Evolutionary conservation across 1,140 invertebrate species (phyloP).

Genomic region (Macrotrachela quadricornifera): DNA sequence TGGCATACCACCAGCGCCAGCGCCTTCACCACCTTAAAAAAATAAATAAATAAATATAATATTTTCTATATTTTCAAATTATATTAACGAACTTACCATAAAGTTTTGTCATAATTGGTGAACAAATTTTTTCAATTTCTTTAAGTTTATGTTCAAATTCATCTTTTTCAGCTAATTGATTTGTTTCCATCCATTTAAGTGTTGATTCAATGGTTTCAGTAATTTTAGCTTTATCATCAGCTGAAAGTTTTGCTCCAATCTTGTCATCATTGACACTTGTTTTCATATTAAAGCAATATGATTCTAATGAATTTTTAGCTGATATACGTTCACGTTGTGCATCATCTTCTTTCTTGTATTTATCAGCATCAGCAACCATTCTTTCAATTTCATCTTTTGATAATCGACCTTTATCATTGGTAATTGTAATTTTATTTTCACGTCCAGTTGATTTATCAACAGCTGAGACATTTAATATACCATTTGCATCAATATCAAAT

Average conservation of each 20-base stretch:
- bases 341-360: slow-evolving; percentile 32
- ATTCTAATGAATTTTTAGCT: slow-evolving; percentile 20
- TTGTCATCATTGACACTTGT: slow-evolving; percentile 52
- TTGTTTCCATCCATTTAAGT: slow-evolving; percentile 42
- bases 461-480: slow-evolving; percentile 53
- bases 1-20: slow-evolving; percentile 14
- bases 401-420: slow-evolving; percentile 34
- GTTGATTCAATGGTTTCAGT: slow-evolving; percentile 74
- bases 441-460: slow-evolving; percentile 49
- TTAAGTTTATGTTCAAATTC: slow-evolving; percentile 28
- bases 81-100: slow-evolving; percentile 1
- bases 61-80: too few relatives aligned
- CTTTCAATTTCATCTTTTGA: slow-evolving; percentile 34
- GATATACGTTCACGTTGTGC: slow-evolving; percentile 17
- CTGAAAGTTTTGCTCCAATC: slow-evolving; percentile 43
- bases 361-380: slow-evolving; percentile 38
- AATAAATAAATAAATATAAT: too few relatives aligned
- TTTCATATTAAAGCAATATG: slow-evolving; percentile 68
- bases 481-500: slow-evolving; percentile 56
- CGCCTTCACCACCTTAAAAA: slow-evolving; percentile 11
- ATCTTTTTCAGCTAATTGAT: slow-evolving; percentile 29
- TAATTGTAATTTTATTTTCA: slow-evolving; percentile 38
- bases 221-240: slow-evolving; percentile 60
- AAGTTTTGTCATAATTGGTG: slow-evolving; percentile 19
- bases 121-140: slow-evolving; percentile 21